Percentiles rank a stretch among this genome's conserved stretches.
phyloP scores from a whole-genome alignment of 1,140 invertebrate species.

The Caerostris extrusa region DNA sequence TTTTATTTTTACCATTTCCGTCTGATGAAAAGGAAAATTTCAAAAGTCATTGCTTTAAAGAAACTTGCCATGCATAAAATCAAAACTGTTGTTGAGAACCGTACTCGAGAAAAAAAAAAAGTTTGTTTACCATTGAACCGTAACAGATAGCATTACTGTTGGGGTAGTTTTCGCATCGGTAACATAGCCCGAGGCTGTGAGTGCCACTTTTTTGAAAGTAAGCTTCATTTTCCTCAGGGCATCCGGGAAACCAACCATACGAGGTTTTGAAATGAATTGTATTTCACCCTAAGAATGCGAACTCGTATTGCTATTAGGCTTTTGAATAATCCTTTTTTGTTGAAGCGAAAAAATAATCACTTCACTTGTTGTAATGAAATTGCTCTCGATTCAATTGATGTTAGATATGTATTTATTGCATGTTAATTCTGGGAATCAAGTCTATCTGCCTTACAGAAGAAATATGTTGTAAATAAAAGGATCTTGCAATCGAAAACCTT shows the following conservation, averaged over 20 bases:
- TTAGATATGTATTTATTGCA: too few relatives aligned
- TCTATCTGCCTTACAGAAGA: too few relatives aligned
- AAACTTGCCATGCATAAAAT: neutral
- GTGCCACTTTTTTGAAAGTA: neutral
- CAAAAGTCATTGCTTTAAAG: neutral
- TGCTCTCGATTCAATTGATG: too few relatives aligned
- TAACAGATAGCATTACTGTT: conserved; percentile 3
- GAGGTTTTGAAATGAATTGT: neutral
- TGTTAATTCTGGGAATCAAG: too few relatives aligned
- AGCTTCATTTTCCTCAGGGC: neutral
- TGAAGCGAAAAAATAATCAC: neutral
- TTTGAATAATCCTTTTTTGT: neutral
- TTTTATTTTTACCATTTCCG: neutral
- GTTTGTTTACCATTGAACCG: neutral
- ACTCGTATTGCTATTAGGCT: neutral
- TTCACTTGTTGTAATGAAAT: neutral
- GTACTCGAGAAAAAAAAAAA: too few relatives aligned
- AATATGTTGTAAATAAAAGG: too few relatives aligned
- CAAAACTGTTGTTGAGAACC: neutral
- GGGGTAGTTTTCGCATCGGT: neutral
- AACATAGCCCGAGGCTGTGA: neutral
- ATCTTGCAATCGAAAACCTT: too few relatives aligned
- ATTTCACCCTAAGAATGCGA: neutral
- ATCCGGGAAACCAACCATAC: neutral
- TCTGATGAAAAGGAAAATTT: conserved; percentile 8